Evolutionary conservation across 1,140 invertebrate species (phyloP), one percentile per base, ranked within the genome.

Genomic region (Drosophila ogumai): DNA sequence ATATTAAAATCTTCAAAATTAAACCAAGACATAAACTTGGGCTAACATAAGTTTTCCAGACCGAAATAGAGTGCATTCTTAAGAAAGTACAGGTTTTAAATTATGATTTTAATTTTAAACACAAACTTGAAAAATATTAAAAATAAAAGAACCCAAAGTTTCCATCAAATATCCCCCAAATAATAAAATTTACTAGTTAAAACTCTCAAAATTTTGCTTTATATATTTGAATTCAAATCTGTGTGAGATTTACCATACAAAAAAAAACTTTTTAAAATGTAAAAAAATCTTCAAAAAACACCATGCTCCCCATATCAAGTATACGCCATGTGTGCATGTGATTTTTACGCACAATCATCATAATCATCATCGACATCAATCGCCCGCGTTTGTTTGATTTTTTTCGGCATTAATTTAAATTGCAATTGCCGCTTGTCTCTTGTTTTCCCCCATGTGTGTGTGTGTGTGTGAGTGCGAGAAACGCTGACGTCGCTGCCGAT

Each of bases 391-490:
- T 74, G 58, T 82, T 76, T 84, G 49, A 71, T 74, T 76, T 88
- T 81, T 82, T 75, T 74, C 82, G 82, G 79, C 67, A 81, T 86
- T 65, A 82, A 69, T 86, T 66, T 50, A 73, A 81, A 82, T 82
- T 71, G 75, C 75, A 74, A 59, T 78, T 65, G 68, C 74, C 61
- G 66, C 73, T 72, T 55, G 49, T 56, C 65, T 54, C 58, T 50
- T 73, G 28, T 63, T 50, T 65, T 50, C 19, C 50, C 25, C 31
- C 44, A 47, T 10, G 8, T 49, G 47, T 54, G 50, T 71, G 50
- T 31, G 55, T 54, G 47, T 71, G 49, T 81, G 41, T 60, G 46
- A 36, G 25, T 72, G 63, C 74, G 78, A 64, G 50, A 67, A 60
- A 71, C 69, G 80, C 38, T 22, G 74, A 52, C 54, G 68, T 50